These are phyloP conservation scores for Solenopsis fugax DNA, from an alignment of 1,140 invertebrate species.

Conservation along the genomic window DNA sequence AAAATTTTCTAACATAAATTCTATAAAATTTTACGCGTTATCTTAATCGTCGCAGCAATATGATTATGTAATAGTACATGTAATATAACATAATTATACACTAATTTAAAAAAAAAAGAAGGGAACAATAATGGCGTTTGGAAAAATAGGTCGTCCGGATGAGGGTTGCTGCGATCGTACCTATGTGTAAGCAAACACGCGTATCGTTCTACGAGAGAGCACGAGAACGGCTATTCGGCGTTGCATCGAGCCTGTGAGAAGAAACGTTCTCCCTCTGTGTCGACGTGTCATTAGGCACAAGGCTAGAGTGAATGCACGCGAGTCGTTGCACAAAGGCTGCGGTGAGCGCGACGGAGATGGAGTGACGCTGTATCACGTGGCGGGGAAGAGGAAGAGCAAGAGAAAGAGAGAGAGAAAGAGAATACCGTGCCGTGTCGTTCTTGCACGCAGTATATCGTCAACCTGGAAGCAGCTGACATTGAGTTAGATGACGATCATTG, in stretches of 20 bases:
- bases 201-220: slow-evolving; percentile 36
- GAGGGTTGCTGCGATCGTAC: neutral
- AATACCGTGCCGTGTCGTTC: slow-evolving; percentile 7
- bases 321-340: slow-evolving; percentile 73
- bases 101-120: neutral
- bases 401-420: neutral
- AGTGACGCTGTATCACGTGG: neutral
- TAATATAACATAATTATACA: neutral
- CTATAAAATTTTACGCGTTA: neutral
- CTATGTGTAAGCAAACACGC: neutral
- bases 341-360: slow-evolving; percentile 12
- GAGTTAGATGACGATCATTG: slow-evolving; percentile 77
- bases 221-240: slow-evolving; percentile 64
- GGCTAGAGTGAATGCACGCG: slow-evolving; percentile 77
- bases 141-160: slow-evolving; percentile 30
- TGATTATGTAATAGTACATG: neutral
- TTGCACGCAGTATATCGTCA: slow-evolving; percentile 16
- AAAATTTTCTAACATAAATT: neutral
- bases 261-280: slow-evolving; percentile 74
- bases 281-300: slow-evolving; percentile 80
- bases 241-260: slow-evolving; percentile 65
- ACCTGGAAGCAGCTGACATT: slow-evolving; percentile 76
- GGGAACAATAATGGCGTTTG: neutral
- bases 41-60: neutral
- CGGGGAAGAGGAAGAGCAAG: slow-evolving; percentile 10